These are phyloP conservation scores for Danio tinwini DNA, from an alignment of 2,797 vertebrate genomes.

Conservation along the genomic window DNA sequence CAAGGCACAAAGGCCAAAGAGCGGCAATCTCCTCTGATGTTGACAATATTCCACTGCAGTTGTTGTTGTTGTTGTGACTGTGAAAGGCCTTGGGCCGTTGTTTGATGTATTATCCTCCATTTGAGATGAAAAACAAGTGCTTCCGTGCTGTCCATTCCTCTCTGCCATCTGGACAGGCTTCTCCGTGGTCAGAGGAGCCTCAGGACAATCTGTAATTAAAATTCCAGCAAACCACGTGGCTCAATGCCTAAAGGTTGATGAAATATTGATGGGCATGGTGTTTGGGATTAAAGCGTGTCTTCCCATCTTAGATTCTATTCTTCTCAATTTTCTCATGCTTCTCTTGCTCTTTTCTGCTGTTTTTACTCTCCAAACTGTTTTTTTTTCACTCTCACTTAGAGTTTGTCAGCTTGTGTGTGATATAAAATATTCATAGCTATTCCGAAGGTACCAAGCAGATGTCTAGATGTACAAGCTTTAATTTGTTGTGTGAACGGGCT, in stretches of 20 bases:
- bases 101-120: constrained; percentile 56
- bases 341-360: not conserved
- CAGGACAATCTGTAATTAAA: constrained; percentile 68
- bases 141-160: constrained; percentile 39
- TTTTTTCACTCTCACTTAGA: constrained; percentile 35
- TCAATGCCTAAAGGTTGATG: constrained; percentile 61
- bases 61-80: constrained; percentile 45
- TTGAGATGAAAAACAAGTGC: constrained; percentile 60
- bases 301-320: constrained; percentile 11
- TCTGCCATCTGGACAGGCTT: constrained; percentile 46
- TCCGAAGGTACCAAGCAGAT: constrained; percentile 39
- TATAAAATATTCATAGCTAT: constrained; percentile 70
- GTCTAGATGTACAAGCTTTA: constrained; percentile 4
- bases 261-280: constrained; percentile 68
- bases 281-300: constrained; percentile 62
- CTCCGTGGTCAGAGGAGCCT: constrained; percentile 51
- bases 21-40: constrained; percentile 45
- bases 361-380: constrained; percentile 21
- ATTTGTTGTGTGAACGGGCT: constrained; percentile 54
- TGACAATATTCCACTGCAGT: constrained; percentile 39
- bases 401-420: constrained; percentile 60
- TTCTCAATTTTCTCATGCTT: not conserved
- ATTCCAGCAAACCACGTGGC: constrained; percentile 61
- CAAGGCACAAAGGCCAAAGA: constrained; percentile 41
- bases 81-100: constrained; percentile 61